phyloP scores from a whole-genome alignment of 2,888 invertebrate genomes.

The Chrysina gloriosa region DNA sequence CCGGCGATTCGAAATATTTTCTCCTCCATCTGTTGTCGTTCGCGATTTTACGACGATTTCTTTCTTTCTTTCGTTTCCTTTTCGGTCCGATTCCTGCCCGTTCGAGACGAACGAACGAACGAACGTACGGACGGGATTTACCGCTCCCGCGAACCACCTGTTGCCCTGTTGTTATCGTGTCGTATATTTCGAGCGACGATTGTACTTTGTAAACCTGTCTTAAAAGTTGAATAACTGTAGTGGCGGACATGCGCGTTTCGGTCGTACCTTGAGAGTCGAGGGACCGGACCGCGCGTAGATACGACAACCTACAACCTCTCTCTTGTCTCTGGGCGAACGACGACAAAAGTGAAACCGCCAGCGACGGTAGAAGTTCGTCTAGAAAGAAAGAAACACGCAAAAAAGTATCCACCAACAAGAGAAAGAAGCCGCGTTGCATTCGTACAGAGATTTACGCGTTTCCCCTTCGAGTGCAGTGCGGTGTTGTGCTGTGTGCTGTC shows the following conservation, averaged over 20 bases:
- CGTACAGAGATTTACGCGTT: too few relatives aligned
- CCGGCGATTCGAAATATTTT: too few relatives aligned
- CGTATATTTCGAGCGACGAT: constrained; percentile 33
- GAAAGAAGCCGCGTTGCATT: too few relatives aligned
- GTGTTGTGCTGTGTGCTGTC: background rate
- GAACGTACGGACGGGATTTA: background rate
- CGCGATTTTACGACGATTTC: too few relatives aligned
- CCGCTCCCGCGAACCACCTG: constrained; percentile 47
- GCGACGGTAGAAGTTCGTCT: too few relatives aligned
- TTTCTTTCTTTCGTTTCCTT: too few relatives aligned
- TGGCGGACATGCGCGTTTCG: constrained; percentile 55
- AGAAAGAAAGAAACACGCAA: background rate
- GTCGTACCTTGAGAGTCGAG: constrained; percentile 58
- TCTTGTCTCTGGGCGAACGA: constrained; percentile 44
- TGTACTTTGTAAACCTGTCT: constrained; percentile 61
- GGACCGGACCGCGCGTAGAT: constrained; percentile 21
- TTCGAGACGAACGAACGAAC: too few relatives aligned
- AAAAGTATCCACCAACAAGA: background rate
- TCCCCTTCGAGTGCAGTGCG: background rate
- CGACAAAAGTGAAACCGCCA: constrained; percentile 59
- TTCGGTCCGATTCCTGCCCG: too few relatives aligned
- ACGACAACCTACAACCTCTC: constrained; percentile 55
- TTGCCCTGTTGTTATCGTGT: constrained; percentile 41
- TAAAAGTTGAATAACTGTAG: constrained; percentile 61
- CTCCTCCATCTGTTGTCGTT: too few relatives aligned